A percentile compares a stretch with the other conserved stretches of the same genome.
Evolutionary conservation across 2,113 vertebrate genomes (phyloP).

Genomic region (Mormyrus lacerda): DNA sequence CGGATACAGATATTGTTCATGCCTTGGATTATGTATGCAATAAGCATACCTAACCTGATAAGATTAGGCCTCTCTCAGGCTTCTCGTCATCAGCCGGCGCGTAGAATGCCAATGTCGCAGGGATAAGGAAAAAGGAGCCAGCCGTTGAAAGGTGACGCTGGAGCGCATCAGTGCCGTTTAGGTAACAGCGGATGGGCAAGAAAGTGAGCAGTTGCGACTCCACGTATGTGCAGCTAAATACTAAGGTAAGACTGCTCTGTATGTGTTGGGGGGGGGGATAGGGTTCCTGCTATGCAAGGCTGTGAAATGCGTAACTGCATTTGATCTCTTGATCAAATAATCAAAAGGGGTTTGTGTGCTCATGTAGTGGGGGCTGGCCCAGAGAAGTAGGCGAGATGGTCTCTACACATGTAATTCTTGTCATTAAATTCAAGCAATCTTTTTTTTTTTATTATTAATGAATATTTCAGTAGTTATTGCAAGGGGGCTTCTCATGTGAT

Average conservation of each 20-base stretch:
- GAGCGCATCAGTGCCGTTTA: neutral
- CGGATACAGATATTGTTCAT: constrained; percentile 9
- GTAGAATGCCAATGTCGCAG: too few species aligned
- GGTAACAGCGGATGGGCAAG: neutral
- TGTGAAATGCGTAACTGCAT: constrained; percentile 11
- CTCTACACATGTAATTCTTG: constrained; percentile 69
- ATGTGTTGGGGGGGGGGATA: neutral
- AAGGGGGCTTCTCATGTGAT: constrained; percentile 46
- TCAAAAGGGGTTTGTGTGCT: constrained; percentile 44
- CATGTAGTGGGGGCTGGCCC: constrained; percentile 47
- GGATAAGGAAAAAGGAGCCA: neutral
- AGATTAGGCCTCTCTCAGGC: constrained; percentile 6
- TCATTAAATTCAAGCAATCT: constrained; percentile 62
- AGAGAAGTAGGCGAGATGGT: constrained; percentile 47
- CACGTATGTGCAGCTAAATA: neutral
- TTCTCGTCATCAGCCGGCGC: neutral
- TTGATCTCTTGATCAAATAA: constrained; percentile 51
- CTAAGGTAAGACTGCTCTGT: neutral
- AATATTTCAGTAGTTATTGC: constrained; percentile 70
- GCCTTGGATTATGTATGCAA: constrained; percentile 7
- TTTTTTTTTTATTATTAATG: constrained; percentile 54
- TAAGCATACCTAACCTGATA: neutral
- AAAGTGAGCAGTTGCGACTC: neutral
- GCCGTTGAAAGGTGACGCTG: neutral
- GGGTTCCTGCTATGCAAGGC: neutral